Percentiles rank a stretch among this genome's conserved stretches.
Evolutionary conservation across 2,888 invertebrate genomes (phyloP).

Genomic region (Panopea generosa): DNA sequence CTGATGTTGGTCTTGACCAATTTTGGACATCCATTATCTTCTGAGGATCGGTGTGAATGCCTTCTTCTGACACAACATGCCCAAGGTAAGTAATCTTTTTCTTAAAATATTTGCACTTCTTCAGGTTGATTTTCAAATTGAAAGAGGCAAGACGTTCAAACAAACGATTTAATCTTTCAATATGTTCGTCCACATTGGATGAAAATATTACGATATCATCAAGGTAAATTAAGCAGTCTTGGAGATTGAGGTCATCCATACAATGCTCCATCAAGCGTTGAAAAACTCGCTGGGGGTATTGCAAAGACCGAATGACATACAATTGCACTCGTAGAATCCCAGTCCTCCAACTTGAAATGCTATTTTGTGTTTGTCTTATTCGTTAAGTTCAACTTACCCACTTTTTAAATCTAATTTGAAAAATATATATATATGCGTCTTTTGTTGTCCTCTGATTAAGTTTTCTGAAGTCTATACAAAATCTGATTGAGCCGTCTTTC

Average conservation of each 20-base stretch:
- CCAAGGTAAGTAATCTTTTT: constrained; percentile 35
- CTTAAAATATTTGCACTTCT: constrained; percentile 35
- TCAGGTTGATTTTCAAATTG: constrained; percentile 40
- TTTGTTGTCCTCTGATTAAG: constrained; percentile 19
- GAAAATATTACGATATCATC: constrained; percentile 62
- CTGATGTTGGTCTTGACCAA: constrained; percentile 22
- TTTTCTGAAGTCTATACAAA: constrained; percentile 31
- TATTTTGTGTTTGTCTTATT: constrained; percentile 45
- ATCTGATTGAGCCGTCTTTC: constrained; percentile 28
- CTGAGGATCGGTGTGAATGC: constrained; percentile 45
- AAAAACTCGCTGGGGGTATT: constrained; percentile 37
- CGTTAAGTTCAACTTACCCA: constrained; percentile 28
- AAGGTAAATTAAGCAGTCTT: constrained; percentile 47
- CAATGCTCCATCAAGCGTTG: constrained; percentile 52
- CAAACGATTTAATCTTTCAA: constrained; percentile 29
- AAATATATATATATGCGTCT: constrained; percentile 32
- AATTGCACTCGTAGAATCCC: constrained; percentile 48
- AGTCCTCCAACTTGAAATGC: constrained; percentile 56
- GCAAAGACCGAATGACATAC: constrained; percentile 48
- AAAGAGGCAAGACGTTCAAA: constrained; percentile 21
- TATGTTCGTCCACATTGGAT: constrained; percentile 32
- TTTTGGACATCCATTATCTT: constrained; percentile 34
- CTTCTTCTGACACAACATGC: constrained; percentile 38
- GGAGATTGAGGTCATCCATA: constrained; percentile 33
- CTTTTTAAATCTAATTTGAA: constrained; percentile 21